Conservation (phyloP, 2,888 invertebrate genomes). For the Ichneumoninae sp. region DNA sequence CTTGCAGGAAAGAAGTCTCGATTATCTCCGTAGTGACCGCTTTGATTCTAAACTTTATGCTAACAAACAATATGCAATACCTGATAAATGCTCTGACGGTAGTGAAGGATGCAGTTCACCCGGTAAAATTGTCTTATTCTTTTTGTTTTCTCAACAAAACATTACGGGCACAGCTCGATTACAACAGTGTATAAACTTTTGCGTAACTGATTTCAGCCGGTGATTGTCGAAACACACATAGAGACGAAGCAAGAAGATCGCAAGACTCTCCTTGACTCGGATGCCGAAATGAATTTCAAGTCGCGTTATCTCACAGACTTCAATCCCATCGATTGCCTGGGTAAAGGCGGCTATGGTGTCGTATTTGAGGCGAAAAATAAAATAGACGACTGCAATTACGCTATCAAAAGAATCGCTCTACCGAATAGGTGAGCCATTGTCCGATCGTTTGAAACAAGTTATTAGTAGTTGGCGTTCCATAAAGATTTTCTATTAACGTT, state of each 20-base stretch:
- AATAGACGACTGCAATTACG: slow-evolving; percentile 97
- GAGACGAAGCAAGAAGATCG: slow-evolving; percentile 79
- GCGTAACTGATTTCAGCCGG: slow-evolving; percentile 73
- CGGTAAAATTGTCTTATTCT: slow-evolving; percentile 69
- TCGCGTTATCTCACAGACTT: slow-evolving; percentile 94
- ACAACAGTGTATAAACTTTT: not conserved
- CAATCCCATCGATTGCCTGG: slow-evolving; percentile 91
- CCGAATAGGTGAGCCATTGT: slow-evolving; percentile 87
- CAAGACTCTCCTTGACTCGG: slow-evolving; percentile 73
- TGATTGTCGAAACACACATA: slow-evolving; percentile 78
- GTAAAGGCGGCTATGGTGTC: slow-evolving; percentile 97
- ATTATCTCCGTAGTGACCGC: slow-evolving; percentile 91
- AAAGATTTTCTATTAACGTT: not conserved
- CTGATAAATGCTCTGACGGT: slow-evolving; percentile 75
- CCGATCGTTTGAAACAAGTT: not conserved
- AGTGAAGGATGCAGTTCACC: slow-evolving; percentile 76
- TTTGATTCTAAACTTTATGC: slow-evolving; percentile 88
- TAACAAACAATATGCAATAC: slow-evolving; percentile 84
- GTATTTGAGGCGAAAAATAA: slow-evolving; percentile 98
- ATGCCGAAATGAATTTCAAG: slow-evolving; percentile 75
- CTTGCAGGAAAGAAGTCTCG: slow-evolving; percentile 90
- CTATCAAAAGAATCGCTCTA: slow-evolving; percentile 96
- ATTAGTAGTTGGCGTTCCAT: not conserved
- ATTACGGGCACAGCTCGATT: not conserved
- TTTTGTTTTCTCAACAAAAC: slow-evolving; percentile 10